Conservation (phyloP, 2,888 invertebrate species). For the Frankliniella fusca region DNA sequence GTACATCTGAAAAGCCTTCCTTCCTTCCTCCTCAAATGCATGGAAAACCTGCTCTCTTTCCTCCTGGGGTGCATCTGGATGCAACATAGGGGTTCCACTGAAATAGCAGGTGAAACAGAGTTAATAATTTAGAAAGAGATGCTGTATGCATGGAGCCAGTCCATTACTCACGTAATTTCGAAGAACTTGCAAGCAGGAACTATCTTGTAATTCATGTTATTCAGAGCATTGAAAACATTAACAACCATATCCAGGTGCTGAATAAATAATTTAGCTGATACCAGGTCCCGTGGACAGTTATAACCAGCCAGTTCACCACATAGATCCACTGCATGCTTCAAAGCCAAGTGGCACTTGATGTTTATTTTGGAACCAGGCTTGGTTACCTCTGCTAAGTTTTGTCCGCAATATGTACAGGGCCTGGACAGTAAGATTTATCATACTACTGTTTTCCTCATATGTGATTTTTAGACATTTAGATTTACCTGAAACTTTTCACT, state of each 20-base stretch:
- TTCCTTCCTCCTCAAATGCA: not conserved
- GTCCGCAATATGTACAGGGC: too few relatives aligned
- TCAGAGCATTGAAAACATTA: not conserved
- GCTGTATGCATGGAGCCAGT: too few relatives aligned
- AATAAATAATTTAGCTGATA: not conserved
- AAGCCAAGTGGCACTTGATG: not conserved
- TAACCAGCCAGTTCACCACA: not conserved
- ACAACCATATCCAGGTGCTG: not conserved
- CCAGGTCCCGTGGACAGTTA: too few relatives aligned
- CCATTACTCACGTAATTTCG: not conserved
- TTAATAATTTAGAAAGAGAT: not conserved
- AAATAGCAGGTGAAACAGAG: not conserved
- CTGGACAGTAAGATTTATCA: too few relatives aligned
- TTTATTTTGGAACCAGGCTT: too few relatives aligned
- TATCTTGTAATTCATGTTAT: not conserved
- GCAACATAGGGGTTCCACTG: not conserved
- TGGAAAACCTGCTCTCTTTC: not conserved
- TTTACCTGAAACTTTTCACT: too few relatives aligned
- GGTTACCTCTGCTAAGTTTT: too few relatives aligned
- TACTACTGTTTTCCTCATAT: too few relatives aligned
- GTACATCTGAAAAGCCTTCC: not conserved
- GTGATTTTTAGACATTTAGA: too few relatives aligned
- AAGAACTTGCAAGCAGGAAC: not conserved
- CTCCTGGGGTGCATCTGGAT: not conserved
- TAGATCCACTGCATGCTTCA: not conserved